Evolutionary conservation across 2,113 vertebrate genomes (phyloP).

Genomic region (Cyanoderma ruficeps): DNA sequence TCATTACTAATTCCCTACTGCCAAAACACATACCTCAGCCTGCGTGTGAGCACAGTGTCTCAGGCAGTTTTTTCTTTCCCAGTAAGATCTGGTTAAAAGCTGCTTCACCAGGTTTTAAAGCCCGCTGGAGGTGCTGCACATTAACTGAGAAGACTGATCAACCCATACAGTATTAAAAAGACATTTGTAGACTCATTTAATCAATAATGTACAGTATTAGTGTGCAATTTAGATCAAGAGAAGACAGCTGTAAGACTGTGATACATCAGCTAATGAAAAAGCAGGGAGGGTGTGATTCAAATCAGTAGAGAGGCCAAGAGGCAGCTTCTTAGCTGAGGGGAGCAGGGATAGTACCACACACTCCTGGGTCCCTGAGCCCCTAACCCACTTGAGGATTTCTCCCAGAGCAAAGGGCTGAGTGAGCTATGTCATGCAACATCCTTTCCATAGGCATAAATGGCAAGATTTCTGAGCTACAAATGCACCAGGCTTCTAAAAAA

Average conservation of each 20-base stretch:
- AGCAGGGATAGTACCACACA: not conserved
- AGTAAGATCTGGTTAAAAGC: conserved; percentile 9
- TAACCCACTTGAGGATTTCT: not conserved
- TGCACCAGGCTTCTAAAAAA: not conserved
- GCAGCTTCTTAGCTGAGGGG: not conserved
- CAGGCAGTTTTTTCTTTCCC: not conserved
- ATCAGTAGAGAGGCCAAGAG: not conserved
- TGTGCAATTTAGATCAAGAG: conserved; percentile 20
- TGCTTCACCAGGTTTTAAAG: conserved; percentile 39
- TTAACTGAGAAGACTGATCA: conserved; percentile 62
- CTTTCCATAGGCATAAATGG: not conserved
- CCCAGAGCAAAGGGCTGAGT: not conserved
- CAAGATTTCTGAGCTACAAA: not conserved
- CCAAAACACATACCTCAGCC: not conserved
- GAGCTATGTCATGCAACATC: not conserved
- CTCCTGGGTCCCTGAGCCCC: not conserved
- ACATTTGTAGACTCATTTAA: conserved; percentile 68
- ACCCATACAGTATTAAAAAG: conserved; percentile 60
- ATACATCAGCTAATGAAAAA: conserved; percentile 52
- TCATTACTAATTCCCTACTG: not conserved
- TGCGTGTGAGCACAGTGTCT: rapidly evolving
- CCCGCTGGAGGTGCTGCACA: conserved; percentile 33
- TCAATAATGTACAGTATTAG: conserved; percentile 65
- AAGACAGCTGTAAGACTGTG: conserved; percentile 49
- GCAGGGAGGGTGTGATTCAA: not conserved